Percentiles rank a stretch among this genome's conserved stretches.
phyloP scores from a whole-genome alignment of 2,888 invertebrate species.

The Carpatolechia fugitivella region DNA sequence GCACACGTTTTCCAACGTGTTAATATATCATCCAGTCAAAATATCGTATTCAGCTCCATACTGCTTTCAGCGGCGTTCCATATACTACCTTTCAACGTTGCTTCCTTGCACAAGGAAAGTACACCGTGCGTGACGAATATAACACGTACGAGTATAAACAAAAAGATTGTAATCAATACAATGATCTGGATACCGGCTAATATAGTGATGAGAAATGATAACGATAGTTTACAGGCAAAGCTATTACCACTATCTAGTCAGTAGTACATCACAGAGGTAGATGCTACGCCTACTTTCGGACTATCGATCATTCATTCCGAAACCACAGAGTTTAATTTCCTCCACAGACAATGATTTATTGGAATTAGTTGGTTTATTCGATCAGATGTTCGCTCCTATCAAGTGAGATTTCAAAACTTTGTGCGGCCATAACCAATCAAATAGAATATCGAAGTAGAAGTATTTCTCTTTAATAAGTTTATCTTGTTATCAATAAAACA shows the following conservation, averaged over 20 bases:
- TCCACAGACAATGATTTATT: slow-evolving; percentile 10
- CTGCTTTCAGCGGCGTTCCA: too few species aligned
- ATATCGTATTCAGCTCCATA: slow-evolving; percentile 4
- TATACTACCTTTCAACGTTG: background rate
- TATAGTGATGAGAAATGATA: too few species aligned
- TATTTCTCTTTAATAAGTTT: background rate
- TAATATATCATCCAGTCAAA: slow-evolving; percentile 2
- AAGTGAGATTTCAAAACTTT: slow-evolving; percentile 3
- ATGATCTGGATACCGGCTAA: too few species aligned
- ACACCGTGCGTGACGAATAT: too few species aligned
- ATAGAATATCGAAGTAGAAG: background rate
- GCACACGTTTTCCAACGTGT: background rate
- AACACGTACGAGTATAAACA: too few species aligned
- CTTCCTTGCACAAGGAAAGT: too few species aligned
- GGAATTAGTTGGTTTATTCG: slow-evolving; percentile 3
- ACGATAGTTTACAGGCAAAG: too few species aligned
- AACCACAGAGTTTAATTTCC: slow-evolving; percentile 11
- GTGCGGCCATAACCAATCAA: background rate
- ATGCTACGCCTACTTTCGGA: background rate
- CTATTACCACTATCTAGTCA: too few species aligned
- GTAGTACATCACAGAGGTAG: too few species aligned
- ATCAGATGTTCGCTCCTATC: slow-evolving; percentile 4
- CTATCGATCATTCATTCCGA: background rate
- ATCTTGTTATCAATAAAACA: background rate
- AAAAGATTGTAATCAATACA: too few species aligned